These are phyloP conservation scores for Columba guinea DNA, from an alignment of 2,797 vertebrate species.

Conservation along the genomic window DNA sequence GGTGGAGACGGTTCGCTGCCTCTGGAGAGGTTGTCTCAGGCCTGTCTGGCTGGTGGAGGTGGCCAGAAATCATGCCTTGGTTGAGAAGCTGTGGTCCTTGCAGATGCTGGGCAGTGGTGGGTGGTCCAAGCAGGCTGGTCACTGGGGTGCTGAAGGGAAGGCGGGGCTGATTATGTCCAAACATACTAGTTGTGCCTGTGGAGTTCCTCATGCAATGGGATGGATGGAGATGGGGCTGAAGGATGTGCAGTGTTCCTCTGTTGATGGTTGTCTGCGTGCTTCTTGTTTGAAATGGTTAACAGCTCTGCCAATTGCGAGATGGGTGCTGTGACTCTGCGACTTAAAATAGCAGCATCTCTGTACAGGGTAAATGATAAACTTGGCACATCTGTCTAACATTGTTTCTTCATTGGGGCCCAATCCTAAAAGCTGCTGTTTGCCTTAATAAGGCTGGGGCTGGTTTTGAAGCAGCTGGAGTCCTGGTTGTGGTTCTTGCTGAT, in stretches of 20 bases:
- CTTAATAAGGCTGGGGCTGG: constrained; percentile 48
- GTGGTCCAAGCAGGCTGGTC: neutral
- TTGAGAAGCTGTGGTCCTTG: neutral
- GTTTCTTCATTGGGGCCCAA: neutral
- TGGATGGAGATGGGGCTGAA: neutral
- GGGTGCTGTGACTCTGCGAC: constrained; percentile 24
- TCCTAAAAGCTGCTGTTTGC: constrained; percentile 47
- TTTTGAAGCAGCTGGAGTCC: neutral
- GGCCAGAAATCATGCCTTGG: neutral
- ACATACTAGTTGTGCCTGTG: fast-evolving
- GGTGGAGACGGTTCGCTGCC: neutral
- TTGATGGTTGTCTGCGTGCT: neutral
- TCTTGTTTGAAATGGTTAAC: constrained; percentile 8
- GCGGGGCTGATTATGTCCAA: neutral
- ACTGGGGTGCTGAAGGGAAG: neutral
- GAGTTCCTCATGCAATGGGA: neutral
- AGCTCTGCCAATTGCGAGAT: neutral
- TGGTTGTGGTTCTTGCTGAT: neutral
- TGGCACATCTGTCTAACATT: constrained; percentile 53
- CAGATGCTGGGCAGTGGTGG: fast-evolving
- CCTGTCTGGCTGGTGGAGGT: neutral
- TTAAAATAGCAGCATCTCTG: constrained; percentile 65
- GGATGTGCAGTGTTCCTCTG: neutral
- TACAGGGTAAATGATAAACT: constrained; percentile 47
- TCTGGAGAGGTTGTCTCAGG: neutral